Evolutionary conservation across 2,113 vertebrate genomes (phyloP).

Genomic region (Crocuta crocuta): DNA sequence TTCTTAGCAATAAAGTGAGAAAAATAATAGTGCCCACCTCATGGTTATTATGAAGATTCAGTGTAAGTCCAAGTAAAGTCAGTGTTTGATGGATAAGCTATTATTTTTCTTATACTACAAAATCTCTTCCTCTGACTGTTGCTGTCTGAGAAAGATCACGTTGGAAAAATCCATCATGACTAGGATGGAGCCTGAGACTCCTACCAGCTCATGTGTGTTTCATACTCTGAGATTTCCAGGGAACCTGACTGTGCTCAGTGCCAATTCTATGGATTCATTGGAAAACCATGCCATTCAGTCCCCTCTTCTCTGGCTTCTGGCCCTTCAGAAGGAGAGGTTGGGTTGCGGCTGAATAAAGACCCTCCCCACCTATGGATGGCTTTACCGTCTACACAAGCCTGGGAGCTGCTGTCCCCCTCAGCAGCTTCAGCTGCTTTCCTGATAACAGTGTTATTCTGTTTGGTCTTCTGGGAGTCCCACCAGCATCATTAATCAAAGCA

Average conservation of each 20-base stretch:
- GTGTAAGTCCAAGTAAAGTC: neutral
- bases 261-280: neutral
- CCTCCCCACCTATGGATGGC: neutral
- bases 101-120: neutral
- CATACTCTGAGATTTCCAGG: constrained; percentile 38
- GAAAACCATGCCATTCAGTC: neutral
- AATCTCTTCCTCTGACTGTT: constrained; percentile 30
- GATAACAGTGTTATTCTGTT: constrained; percentile 88
- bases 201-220: neutral
- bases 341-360: neutral
- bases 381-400: neutral
- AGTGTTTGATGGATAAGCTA: neutral
- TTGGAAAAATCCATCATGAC: neutral
- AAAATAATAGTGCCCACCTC: neutral
- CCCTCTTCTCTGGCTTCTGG: constrained; percentile 1
- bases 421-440: constrained; percentile 82
- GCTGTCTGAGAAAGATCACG: neutral
- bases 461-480: constrained; percentile 88
- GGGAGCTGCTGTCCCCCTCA: constrained; percentile 67
- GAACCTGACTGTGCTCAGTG: neutral
- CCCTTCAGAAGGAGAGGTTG: constrained; percentile 35
- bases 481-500: constrained; percentile 90
- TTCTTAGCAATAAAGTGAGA: neutral
- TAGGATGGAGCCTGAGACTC: neutral
- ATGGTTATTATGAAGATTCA: neutral